phyloP scores from a whole-genome alignment of 2,113 vertebrate species.

The Ictidomys tridecemlineatus region DNA sequence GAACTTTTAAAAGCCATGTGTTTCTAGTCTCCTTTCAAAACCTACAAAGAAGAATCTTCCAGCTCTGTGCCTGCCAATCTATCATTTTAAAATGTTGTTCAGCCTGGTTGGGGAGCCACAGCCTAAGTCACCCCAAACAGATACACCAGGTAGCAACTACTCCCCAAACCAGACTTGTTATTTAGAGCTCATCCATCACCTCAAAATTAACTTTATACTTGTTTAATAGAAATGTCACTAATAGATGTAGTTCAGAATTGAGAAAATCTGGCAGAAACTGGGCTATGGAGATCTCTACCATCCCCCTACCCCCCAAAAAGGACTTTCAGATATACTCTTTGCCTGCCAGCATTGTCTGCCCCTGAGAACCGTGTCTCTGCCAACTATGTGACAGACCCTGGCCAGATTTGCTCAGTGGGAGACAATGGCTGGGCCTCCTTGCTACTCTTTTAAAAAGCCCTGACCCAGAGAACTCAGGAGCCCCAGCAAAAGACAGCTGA shows the following conservation, averaged over 20 bases:
- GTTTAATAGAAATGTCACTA: background rate
- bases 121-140: background rate
- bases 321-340: background rate
- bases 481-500: background rate
- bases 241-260: background rate
- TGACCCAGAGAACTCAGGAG: background rate
- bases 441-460: background rate
- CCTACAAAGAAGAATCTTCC: background rate
- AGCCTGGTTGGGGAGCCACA: background rate
- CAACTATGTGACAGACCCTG: background rate
- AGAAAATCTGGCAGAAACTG: background rate
- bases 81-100: slow-evolving; percentile 16
- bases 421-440: background rate
- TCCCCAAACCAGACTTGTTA: background rate
- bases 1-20: background rate
- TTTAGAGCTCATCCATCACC: background rate
- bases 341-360: background rate
- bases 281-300: background rate
- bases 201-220: background rate
- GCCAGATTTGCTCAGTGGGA: background rate
- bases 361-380: background rate
- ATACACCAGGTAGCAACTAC: background rate
- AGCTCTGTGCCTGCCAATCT: background rate
- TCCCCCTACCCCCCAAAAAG: background rate
- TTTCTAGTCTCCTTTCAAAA: background rate